Conservation (phyloP, 2,797 vertebrate species). For the Rallus crepitans region DNA sequence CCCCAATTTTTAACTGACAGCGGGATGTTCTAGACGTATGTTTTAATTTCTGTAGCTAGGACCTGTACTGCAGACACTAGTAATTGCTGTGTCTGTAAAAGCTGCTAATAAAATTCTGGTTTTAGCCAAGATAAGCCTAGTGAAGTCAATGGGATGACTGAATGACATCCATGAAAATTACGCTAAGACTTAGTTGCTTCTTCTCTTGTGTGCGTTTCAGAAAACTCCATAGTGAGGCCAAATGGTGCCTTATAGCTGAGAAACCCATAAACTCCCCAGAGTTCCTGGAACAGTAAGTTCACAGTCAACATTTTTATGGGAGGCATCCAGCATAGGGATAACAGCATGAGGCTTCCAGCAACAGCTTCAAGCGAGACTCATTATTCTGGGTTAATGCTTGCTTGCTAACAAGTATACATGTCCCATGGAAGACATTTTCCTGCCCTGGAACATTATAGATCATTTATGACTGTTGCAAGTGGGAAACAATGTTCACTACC, state of each 20-base stretch:
- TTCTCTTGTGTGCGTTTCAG: neutral
- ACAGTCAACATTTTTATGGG: neutral
- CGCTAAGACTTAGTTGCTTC: neutral
- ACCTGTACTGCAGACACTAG: neutral
- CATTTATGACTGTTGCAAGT: conserved; percentile 7
- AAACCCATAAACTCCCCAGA: neutral
- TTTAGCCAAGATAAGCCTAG: neutral
- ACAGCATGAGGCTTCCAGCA: conserved; percentile 31
- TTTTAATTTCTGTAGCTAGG: neutral
- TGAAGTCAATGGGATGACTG: neutral
- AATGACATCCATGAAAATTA: neutral
- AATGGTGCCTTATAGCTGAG: neutral
- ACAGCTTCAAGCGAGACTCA: neutral
- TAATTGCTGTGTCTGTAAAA: neutral
- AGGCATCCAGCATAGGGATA: conserved; percentile 39
- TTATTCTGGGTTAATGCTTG: conserved; percentile 30
- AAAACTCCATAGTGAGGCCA: neutral
- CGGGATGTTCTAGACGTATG: neutral
- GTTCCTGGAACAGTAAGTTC: conserved; percentile 9
- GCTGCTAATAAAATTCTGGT: neutral
- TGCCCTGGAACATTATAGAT: neutral
- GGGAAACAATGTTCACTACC: neutral
- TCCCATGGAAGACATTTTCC: conserved; percentile 10
- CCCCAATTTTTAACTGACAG: neutral
- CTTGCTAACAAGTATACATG: neutral